Percentiles rank a stretch among this genome's conserved stretches.
Conservation (phyloP, 2,113 vertebrate genomes). For the Odontophorus gujanensis region DNA sequence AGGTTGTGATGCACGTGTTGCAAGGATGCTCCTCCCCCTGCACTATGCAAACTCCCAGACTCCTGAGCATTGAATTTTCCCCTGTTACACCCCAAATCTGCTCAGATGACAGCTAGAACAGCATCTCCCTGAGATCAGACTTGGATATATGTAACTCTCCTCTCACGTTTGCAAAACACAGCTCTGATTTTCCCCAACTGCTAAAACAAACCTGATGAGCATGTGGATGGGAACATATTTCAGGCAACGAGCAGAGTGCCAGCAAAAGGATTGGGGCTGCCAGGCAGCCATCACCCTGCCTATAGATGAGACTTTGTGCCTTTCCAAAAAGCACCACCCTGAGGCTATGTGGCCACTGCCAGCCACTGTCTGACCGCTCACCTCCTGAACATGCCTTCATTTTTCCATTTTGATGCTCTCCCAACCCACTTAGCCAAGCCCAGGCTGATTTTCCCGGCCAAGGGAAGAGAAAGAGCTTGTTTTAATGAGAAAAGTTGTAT, state of each 20-base stretch:
- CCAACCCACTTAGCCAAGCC: constrained; percentile 43
- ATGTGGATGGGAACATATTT: neutral
- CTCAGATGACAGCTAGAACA: neutral
- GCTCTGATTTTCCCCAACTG: neutral
- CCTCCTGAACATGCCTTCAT: neutral
- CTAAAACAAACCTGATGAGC: neutral
- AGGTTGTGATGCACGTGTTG: neutral
- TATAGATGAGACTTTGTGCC: neutral
- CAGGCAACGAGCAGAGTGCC: neutral
- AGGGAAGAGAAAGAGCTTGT: neutral
- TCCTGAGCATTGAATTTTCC: neutral
- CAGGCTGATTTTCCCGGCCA: neutral
- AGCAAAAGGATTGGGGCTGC: neutral
- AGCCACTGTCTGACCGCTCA: neutral
- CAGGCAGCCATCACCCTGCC: neutral
- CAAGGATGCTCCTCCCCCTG: neutral
- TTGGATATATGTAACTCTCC: neutral
- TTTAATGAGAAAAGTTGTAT: neutral
- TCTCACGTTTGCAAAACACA: neutral
- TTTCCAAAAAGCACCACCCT: neutral
- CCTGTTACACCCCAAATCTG: neutral
- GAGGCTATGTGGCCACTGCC: neutral
- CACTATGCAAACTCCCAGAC: neutral
- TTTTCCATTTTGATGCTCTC: neutral
- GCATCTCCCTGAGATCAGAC: neutral